Base-by-base conservation (phyloP, 2,113 vertebrate genomes). In the Elachura formosa region DNA sequence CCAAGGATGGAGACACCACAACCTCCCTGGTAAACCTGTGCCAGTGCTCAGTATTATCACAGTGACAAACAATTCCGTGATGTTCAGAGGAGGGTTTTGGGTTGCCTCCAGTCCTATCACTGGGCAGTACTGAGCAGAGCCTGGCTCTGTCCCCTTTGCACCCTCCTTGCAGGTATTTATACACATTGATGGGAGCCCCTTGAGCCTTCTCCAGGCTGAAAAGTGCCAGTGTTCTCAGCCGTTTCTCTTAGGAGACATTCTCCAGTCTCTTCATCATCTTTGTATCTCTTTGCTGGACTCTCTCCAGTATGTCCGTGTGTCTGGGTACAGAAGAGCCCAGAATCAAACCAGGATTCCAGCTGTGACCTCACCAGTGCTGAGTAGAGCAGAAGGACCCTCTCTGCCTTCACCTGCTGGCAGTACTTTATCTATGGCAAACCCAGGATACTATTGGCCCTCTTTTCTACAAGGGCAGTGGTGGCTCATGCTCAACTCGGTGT, bases 171-270 rank as follows among this genome's bases (percentile, higher is more conserved):
- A 72, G 16, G 11, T 34, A 24, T 55, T 84, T 58, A 58, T 11
- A 16, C 4, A 28, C 7, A 69, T 3, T 25, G 15, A n/a, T 26
- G 33, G 36, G 36, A 38, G 5, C 0, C 4, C 15, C 26, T 3
- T 38, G n/a, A 74, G 20, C 25, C 20, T 79, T 52, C 38, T 68
- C 34, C 49, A 91, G 45, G 36, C 33, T 78, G 51, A 92, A 61
- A 8, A 68, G 55, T 28, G 14, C 0, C 8, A 81, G 19, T 15
- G 55, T 15, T 46, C 29, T 43, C 19, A 52, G 41, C 4, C 38
- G 66, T 11, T 64, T 33, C 31, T 61, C 40, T 28, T 0, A 48
- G 22, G 7, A 62, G 25, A 48, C 1, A 17, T 20, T 46, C 6
- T 94, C 4, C 36, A 38, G 31, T 38, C 16, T 58, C 46, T 81